Base-by-base conservation (phyloP, 2,888 invertebrate genomes). In the Holacanthella duospinosa region DNA sequence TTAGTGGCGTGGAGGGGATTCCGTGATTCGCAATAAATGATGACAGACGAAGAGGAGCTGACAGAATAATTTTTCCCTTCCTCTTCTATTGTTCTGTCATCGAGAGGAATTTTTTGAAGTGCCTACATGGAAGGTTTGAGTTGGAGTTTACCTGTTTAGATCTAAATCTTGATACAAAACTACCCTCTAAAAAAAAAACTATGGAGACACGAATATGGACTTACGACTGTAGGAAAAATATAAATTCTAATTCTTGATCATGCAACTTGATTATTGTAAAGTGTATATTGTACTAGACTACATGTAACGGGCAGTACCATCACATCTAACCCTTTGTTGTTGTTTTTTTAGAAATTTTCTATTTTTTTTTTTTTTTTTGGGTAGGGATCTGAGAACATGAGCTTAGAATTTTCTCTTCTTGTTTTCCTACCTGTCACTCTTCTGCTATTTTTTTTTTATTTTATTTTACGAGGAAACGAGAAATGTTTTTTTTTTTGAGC, bases 51-150 rank as follows among this genome's bases (percentile, higher is more conserved):
- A 27, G 55, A 55, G 55, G 55, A 28, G 55, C 55, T 28, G 55
- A 55, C 55, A 55, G 29, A 55, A 55, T 55, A 29, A 55, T 55
- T 55, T 55, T 26, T 55, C 29, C 55, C 21, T 29, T 55, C 55
- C 28, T 29, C 55, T 28, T 26, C 55, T 26, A 55, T 55, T 55
- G 55, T 55, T 26, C 55, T 55, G 55, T 55, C 55, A 55, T 55
- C 55, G 29, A 26, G n/a, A 48, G 36, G 36, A 16, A 36, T 12
- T 48, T 9, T 21, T 48, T 48, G 48, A 48, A 48, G 12, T 48
- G 21, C 48, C 12, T 21, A 48, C 36, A 48, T 9, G 55, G 29
- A 55, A 55, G 27, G 55, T 12, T 29, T 28, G 55, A 55, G 4
- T 9, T 55, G 55, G 9, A 12, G 27, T 29, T 27, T 53, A 53